A percentile compares a stretch with the other conserved stretches of the same genome.
phyloP scores from a whole-genome alignment of 2,888 invertebrate species.

The Panzeria rudis region DNA sequence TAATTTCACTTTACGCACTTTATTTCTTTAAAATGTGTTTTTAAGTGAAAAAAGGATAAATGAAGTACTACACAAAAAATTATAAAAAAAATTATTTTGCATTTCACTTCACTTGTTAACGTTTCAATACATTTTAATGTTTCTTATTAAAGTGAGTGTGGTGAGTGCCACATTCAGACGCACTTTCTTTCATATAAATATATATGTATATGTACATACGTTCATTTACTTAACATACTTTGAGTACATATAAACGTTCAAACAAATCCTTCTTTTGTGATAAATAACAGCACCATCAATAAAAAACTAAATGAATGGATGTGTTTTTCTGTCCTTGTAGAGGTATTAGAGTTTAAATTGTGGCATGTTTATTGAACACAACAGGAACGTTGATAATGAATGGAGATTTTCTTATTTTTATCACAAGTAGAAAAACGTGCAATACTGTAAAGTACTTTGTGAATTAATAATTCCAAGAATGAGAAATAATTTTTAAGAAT shows the following conservation, averaged over 20 bases:
- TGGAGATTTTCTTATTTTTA: background rate
- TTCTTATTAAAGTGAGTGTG: slow-evolving; percentile 23
- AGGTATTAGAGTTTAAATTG: slow-evolving; percentile 37
- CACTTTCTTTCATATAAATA: background rate
- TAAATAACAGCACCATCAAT: background rate
- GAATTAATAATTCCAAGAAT: too few relatives aligned
- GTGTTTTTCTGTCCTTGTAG: slow-evolving; percentile 19
- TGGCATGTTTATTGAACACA: slow-evolving; percentile 42
- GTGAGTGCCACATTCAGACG: background rate
- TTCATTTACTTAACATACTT: slow-evolving; percentile 25
- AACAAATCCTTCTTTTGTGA: slow-evolving; percentile 45
- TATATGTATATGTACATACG: background rate
- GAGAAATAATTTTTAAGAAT: too few relatives aligned
- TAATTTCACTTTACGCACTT: slow-evolving; percentile 22
- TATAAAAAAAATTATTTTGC: too few relatives aligned
- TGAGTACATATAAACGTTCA: background rate
- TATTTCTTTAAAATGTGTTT: slow-evolving; percentile 6
- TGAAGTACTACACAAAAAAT: background rate
- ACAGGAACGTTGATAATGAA: background rate
- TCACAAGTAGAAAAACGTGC: background rate
- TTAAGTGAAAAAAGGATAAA: background rate
- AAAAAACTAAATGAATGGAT: slow-evolving; percentile 1
- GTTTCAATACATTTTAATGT: slow-evolving; percentile 55
- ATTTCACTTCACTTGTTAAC: slow-evolving; percentile 64
- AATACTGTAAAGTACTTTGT: too few relatives aligned